These are phyloP conservation scores for Pantherophis vulpinus DNA, from an alignment of 2,797 vertebrate genomes.

Conservation along the genomic window DNA sequence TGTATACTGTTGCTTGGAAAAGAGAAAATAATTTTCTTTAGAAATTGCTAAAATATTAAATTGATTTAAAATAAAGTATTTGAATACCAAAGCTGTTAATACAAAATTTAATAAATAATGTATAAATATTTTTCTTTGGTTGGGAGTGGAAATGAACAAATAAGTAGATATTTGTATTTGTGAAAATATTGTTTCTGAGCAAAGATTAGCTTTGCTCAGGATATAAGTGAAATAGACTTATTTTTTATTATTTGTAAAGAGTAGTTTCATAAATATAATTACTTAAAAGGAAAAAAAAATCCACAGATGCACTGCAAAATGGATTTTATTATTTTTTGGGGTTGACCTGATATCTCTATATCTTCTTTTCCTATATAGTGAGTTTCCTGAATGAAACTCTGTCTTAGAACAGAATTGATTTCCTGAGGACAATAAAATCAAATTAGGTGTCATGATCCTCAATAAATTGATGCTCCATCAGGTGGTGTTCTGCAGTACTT, in stretches of 20 bases:
- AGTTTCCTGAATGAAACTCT: background rate
- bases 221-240: background rate
- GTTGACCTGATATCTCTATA: background rate
- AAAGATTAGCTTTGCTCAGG: background rate
- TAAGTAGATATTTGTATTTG: background rate
- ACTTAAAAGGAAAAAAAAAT: background rate
- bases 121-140: background rate
- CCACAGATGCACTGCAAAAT: background rate
- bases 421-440: conserved; percentile 7
- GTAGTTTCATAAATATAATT: background rate
- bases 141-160: background rate
- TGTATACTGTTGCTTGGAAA: background rate
- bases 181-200: background rate
- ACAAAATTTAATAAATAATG: background rate
- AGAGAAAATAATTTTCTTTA: background rate
- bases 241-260: conserved; percentile 43
- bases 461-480: conserved; percentile 21
- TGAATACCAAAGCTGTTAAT: background rate
- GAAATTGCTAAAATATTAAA: background rate
- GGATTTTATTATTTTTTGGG: background rate
- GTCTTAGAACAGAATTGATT: conserved; percentile 8
- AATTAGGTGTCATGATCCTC: conserved; percentile 5
- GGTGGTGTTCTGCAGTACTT: background rate
- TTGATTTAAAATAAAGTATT: background rate
- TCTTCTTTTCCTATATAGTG: background rate